Percentiles rank a stretch among this genome's conserved stretches.
phyloP scores from a whole-genome alignment of 1,140 invertebrate species.

The Saccostrea glomerata region DNA sequence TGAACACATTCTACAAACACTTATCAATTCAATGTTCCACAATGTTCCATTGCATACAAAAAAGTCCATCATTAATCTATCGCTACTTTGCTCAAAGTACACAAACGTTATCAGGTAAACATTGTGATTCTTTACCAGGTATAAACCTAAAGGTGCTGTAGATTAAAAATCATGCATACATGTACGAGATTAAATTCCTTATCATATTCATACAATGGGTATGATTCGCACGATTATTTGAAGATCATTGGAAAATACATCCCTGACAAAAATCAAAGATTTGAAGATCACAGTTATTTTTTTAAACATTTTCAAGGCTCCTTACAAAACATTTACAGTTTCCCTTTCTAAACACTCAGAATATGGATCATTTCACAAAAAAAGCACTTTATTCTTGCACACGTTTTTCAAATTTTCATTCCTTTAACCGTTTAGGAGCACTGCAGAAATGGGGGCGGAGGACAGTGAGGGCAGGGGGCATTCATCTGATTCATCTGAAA shows the following conservation, averaged over 20 bases:
- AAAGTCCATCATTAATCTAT: not conserved
- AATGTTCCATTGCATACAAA: not conserved
- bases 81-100: not conserved
- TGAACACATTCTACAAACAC: not conserved
- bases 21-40: conserved; percentile 14
- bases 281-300: conserved; percentile 14
- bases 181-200: conserved; percentile 12
- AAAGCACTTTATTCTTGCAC: conserved; percentile 16
- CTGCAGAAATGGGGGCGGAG: conserved; percentile 56
- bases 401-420: not conserved
- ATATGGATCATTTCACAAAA: conserved; percentile 13
- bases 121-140: not conserved
- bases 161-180: not conserved
- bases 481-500: conserved; percentile 49
- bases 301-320: conserved; percentile 10
- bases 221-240: conserved; percentile 4
- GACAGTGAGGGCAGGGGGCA: conserved; percentile 54
- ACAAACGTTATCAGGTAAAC: not conserved
- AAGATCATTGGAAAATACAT: conserved; percentile 36
- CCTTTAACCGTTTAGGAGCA: conserved; percentile 54
- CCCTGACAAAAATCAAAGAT: conserved; percentile 20
- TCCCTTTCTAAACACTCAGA: not conserved
- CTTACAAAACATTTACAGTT: not conserved
- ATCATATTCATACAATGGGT: conserved; percentile 3
- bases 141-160: conserved; percentile 3